Conservation (phyloP, 2,797 vertebrate species). For the Phoebastria nigripes region DNA sequence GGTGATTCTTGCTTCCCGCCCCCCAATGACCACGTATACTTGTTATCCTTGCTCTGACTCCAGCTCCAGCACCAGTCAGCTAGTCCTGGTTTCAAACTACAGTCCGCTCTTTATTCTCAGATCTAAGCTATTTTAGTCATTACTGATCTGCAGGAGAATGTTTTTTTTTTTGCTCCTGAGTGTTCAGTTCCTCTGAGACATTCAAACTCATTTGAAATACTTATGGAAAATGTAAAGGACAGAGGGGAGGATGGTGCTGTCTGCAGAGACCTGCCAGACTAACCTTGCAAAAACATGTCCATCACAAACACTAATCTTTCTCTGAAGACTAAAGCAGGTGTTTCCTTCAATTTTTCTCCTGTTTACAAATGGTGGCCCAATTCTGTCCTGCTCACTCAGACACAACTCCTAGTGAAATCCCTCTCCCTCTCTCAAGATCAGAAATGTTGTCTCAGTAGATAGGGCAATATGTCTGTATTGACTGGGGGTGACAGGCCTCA, state of each 20-base stretch:
- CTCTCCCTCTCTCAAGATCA: background rate
- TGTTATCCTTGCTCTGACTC: background rate
- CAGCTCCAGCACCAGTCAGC: background rate
- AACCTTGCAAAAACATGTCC: background rate
- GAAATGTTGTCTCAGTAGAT: background rate
- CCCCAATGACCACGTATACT: background rate
- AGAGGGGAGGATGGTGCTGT: conserved; percentile 26
- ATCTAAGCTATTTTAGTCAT: conserved; percentile 34
- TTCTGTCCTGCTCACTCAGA: conserved; percentile 40
- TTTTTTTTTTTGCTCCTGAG: conserved; percentile 18
- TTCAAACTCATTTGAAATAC: conserved; percentile 22
- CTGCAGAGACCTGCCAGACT: conserved; percentile 33
- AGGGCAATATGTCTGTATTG: background rate
- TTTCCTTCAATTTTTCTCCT: background rate
- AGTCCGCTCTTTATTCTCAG: conserved; percentile 9
- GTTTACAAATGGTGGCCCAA: background rate
- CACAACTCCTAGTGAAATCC: background rate
- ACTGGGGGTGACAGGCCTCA: background rate
- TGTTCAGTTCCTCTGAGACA: conserved; percentile 26
- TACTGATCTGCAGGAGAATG: conserved; percentile 1
- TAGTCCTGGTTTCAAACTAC: background rate
- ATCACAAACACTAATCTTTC: background rate
- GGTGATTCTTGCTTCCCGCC: background rate
- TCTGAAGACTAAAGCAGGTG: background rate
- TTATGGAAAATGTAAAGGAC: background rate